phyloP scores from a whole-genome alignment of 2,888 invertebrate species.

The Agrochola litura region DNA sequence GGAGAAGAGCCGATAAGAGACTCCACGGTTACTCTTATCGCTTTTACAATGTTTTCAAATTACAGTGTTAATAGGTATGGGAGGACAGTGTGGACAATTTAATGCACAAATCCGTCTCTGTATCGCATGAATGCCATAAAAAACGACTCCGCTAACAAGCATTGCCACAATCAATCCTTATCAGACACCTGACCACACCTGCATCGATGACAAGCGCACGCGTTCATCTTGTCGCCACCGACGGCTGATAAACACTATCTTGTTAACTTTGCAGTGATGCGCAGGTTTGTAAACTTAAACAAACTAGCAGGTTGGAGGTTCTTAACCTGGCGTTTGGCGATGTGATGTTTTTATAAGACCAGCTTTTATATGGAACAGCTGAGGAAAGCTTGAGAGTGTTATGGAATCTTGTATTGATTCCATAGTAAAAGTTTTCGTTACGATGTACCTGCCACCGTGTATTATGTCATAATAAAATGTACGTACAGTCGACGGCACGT shows the following conservation, averaged over 20 bases:
- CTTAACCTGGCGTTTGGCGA: neutral
- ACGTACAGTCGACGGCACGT: no score
- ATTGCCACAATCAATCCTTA: conserved; percentile 69
- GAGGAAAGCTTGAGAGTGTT: neutral
- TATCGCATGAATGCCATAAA: conserved; percentile 73
- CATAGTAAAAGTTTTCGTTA: neutral
- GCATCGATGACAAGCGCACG: conserved; percentile 37
- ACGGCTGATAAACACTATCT: conserved; percentile 1
- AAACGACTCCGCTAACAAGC: conserved; percentile 72
- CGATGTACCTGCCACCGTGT: neutral
- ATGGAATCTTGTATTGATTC: neutral
- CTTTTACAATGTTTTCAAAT: no score
- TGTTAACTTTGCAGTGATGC: neutral
- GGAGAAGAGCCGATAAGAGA: no score
- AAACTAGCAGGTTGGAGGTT: neutral
- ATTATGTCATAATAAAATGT: no score
- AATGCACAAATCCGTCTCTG: conserved; percentile 67
- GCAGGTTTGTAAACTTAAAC: neutral
- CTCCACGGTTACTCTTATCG: no score
- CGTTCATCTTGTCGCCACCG: conserved; percentile 24
- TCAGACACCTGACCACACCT: conserved; percentile 65
- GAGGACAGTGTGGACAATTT: neutral
- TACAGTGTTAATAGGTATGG: no score
- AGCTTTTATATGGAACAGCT: no score
- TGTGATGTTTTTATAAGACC: neutral